A percentile compares a stretch with the other conserved stretches of the same genome.
Conservation (phyloP, 2,797 vertebrate species). For the Gallinago stenura region DNA sequence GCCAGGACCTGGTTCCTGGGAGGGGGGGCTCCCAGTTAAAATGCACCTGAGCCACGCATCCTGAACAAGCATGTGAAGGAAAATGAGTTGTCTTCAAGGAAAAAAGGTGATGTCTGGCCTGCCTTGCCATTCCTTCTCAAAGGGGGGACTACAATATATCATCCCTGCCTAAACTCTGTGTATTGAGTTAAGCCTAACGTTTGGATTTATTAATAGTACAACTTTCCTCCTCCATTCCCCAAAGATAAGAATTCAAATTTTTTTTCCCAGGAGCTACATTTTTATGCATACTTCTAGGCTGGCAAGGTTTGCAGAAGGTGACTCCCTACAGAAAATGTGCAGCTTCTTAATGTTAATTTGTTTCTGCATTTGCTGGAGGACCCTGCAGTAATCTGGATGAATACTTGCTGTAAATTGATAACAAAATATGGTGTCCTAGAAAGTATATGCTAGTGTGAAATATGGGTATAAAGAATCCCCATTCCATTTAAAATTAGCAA, state of each 20-base stretch:
- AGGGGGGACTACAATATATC: background rate
- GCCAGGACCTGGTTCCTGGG: background rate
- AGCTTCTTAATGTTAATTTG: slow-evolving; percentile 65
- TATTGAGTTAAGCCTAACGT: slow-evolving; percentile 29
- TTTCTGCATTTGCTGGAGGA: slow-evolving; percentile 67
- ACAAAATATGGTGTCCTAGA: slow-evolving; percentile 60
- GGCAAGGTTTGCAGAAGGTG: slow-evolving; percentile 35
- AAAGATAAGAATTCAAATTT: slow-evolving; percentile 8
- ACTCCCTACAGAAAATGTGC: slow-evolving; percentile 59
- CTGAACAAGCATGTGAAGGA: background rate
- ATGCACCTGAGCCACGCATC: background rate
- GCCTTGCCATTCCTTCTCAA: background rate
- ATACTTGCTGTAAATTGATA: slow-evolving; percentile 60
- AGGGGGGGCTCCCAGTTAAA: background rate
- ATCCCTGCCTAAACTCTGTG: background rate
- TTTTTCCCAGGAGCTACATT: slow-evolving; percentile 5
- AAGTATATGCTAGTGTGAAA: slow-evolving; percentile 8
- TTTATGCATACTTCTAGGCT: slow-evolving; percentile 35
- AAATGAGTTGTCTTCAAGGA: background rate
- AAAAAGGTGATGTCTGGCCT: background rate
- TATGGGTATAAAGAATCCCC: slow-evolving; percentile 8
- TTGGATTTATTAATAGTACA: slow-evolving; percentile 53
- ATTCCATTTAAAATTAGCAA: slow-evolving; percentile 39
- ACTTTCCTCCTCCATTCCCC: background rate
- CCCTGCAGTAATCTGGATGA: slow-evolving; percentile 51